Base-by-base conservation (phyloP, 1,140 invertebrate genomes). In the Sinonovacula constricta region DNA sequence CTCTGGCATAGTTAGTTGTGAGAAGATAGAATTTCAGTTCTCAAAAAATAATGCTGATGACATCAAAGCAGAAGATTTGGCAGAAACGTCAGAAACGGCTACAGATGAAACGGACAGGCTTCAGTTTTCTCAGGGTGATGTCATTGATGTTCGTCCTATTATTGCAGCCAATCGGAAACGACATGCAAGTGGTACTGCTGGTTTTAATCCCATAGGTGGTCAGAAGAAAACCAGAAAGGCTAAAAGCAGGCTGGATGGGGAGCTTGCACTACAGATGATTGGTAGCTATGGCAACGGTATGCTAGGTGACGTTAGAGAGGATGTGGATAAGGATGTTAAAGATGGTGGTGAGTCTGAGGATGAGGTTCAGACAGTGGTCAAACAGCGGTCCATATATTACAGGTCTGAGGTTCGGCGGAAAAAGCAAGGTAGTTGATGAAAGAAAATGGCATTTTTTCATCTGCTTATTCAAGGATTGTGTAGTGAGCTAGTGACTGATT, bases 91-190 rank as follows among this genome's bases (percentile, higher is more conserved):
- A 14, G 10, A 12, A 39, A 66, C 22, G 62, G 36, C 15, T 7
- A 30, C 14, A 2, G 75, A 78, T 54, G 75, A 78, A 63, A 56
- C 72, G 14, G 72, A 76, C 56, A 76, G 36, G 22, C 18, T 76
- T 4, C 12, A n/a, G 7, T 66, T 26, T 45, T 5, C 45, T 5
- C 33, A 53, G 15, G 51, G 28, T 28, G 72, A 67, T 31, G 56
- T 76, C 12, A 65, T 76, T 28, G 72, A 76, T 39, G 53, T 76
- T 24, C 62, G 63, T 22, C 72, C 72, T 45, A 76, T 76, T 18
- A 76, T 76, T 22, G 62, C 49, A 39, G 45, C 62, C 10, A 78
- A 78, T 24, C 68, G 66, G 31, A 70, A 78, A 69, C 34, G 66
- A 1, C 65, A 78, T 39, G 75, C 39, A 15, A 49, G 51, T 53